Evolutionary conservation across 2,113 vertebrate genomes (phyloP), one percentile per base, ranked within the genome.

Genomic region (Scalopus aquaticus): DNA sequence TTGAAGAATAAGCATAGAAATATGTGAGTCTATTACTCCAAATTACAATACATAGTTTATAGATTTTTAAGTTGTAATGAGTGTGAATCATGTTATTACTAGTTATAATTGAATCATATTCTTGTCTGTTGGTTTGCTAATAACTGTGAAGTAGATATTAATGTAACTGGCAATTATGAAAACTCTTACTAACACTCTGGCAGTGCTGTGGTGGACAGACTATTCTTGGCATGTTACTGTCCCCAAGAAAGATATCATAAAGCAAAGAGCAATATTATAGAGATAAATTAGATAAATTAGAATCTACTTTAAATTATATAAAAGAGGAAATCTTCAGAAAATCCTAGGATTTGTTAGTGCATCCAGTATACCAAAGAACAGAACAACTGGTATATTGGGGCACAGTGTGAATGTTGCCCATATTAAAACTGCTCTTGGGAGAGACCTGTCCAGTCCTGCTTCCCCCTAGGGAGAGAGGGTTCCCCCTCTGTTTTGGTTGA

Each of bases 1-100:
- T 8, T 91, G 58, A 91, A 94, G 58, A 96, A 89, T 19, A 86
- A 94, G 46, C 9, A 74, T 58, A 64, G 87, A 6, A 79, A 94
- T 42, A 64, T 37, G 32, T 42, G 77, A 64, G 64, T 44, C 70
- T 49, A 32, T 87, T 93, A n/a, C 70, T 93, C 49, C 26, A 89
- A 96, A 80, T 32, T 81, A 26, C 0, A 91, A 4, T 17, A 86
- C 44, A 91, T 8, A 64, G 67, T 82, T 73, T 83, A 92, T 19
- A 93, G 83, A 67, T 81, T 91, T 95, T 76, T 80, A 10, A 74
- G 77, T 39, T 42, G 10, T 32, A 85, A 91, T 80, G 44, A 67
- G 35, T 56, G 58, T 79, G 20, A 85, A 79, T 49, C 3, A n/a
- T 16, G 32, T 54, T 84, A 88, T 20, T 83, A 44, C 24, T 84